These are phyloP conservation scores for Orthosia incerta DNA, from an alignment of 2,888 invertebrate genomes.

Conservation along the genomic window DNA sequence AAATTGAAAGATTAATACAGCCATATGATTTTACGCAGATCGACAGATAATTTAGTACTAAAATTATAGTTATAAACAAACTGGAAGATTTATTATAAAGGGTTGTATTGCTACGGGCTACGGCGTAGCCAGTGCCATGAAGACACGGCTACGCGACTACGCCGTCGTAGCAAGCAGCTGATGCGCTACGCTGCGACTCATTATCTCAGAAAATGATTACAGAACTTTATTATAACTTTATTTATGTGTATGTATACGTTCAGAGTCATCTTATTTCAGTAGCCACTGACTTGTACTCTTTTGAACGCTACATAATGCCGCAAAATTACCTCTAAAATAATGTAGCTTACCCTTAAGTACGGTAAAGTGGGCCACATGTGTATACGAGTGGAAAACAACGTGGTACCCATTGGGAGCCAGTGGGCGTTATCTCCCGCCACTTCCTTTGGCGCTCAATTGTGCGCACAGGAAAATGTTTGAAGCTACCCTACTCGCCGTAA, in stretches of 20 bases:
- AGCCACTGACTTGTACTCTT: background rate
- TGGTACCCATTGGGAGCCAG: conserved; percentile 57
- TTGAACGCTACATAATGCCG: conserved; percentile 13
- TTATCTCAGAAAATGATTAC: background rate
- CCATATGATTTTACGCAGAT: too few species aligned
- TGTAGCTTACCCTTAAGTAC: conserved; percentile 33
- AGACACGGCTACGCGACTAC: conserved; percentile 4
- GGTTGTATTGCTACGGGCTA: background rate
- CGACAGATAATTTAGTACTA: too few species aligned
- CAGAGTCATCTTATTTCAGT: background rate
- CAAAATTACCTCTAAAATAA: conserved; percentile 42
- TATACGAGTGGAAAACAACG: conserved; percentile 63
- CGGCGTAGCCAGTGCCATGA: conserved; percentile 25
- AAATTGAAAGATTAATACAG: too few species aligned
- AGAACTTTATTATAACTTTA: background rate
- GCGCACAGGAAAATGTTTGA: conserved; percentile 65
- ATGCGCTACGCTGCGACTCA: conserved; percentile 13
- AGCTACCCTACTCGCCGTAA: conserved; percentile 54
- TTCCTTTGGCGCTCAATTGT: conserved; percentile 77
- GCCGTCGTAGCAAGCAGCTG: conserved; percentile 8
- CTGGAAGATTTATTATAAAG: background rate
- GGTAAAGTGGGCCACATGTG: conserved; percentile 49
- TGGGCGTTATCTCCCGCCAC: conserved; percentile 69
- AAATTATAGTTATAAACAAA: too few species aligned
- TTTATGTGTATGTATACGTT: background rate